phyloP scores from a whole-genome alignment of 2,888 invertebrate species.

The Mystacides longicornis region DNA sequence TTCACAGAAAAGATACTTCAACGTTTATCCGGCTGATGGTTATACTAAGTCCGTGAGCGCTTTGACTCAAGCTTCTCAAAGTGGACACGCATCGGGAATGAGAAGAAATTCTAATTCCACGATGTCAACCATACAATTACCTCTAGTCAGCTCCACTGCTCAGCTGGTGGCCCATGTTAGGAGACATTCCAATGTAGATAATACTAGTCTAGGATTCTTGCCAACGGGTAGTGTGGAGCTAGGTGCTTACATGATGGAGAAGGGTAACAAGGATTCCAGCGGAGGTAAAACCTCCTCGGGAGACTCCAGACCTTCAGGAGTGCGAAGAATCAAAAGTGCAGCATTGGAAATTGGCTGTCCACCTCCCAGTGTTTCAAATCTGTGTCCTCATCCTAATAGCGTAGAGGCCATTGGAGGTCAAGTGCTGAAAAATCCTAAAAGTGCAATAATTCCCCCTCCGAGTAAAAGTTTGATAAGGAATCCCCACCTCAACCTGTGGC shows the following conservation, averaged over 20 bases:
- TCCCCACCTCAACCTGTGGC: conserved; percentile 62
- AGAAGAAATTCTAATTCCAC: conserved; percentile 55
- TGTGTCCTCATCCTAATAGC: conserved; percentile 76
- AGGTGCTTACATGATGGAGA: conserved; percentile 49
- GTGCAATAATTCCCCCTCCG: conserved; percentile 58
- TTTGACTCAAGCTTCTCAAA: conserved; percentile 32
- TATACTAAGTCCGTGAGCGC: conserved; percentile 47
- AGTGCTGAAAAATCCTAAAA: conserved; percentile 58
- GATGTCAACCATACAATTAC: conserved; percentile 55
- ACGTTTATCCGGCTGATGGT: conserved; percentile 41
- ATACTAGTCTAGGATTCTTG: conserved; percentile 47
- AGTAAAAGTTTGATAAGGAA: conserved; percentile 63
- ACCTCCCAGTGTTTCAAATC: conserved; percentile 59
- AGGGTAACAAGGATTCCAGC: conserved; percentile 41
- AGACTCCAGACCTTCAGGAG: conserved; percentile 54
- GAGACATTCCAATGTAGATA: conserved; percentile 56
- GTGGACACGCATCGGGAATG: conserved; percentile 45
- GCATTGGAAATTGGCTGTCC: conserved; percentile 65
- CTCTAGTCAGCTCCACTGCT: conserved; percentile 44
- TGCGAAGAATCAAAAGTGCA: conserved; percentile 62
- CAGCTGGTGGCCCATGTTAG: conserved; percentile 48
- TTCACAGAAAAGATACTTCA: conserved; percentile 35
- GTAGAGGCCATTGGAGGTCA: conserved; percentile 68
- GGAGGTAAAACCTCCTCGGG: conserved; percentile 38
- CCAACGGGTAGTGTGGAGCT: conserved; percentile 47